A percentile compares a stretch with the other conserved stretches of the same genome.
Conservation (phyloP, 30 jellyfish, hydroid and myxozoan species). For the Aurelia coerulea region DNA sequence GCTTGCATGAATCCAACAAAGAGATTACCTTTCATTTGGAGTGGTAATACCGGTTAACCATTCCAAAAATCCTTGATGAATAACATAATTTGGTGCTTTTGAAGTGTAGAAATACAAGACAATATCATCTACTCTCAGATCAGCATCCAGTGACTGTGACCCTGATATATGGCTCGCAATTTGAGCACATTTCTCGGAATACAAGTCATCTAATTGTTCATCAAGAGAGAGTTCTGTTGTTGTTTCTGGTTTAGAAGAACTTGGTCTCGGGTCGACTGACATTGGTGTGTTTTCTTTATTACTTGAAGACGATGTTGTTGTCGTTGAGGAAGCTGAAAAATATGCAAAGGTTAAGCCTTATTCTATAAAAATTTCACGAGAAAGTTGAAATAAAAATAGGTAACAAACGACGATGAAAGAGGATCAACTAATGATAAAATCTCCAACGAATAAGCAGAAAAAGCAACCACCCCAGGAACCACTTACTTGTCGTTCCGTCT, state of each 20-base stretch:
- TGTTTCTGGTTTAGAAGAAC: not conserved
- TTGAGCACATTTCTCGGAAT: not conserved
- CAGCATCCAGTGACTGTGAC: not conserved
- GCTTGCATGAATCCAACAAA: no score
- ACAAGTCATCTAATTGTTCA: constrained; percentile 20
- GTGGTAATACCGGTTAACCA: not conserved
- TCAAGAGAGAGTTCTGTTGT: constrained; percentile 20
- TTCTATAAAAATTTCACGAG: no score
- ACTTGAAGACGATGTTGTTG: no score
- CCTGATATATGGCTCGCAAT: not conserved
- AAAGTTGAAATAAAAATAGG: no score
- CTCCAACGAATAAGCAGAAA: no score
- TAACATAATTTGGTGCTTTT: constrained; percentile 38
- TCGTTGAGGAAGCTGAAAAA: no score
- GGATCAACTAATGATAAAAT: no score
- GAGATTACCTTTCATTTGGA: constrained; percentile 31
- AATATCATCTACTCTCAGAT: constrained; percentile 20
- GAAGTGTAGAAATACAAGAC: constrained; percentile 27
- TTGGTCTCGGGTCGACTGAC: constrained; percentile 11
- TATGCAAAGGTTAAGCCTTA: no score
- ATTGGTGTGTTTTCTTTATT: constrained; percentile 31
- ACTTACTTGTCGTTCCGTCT: no score
- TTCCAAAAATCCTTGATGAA: constrained; percentile 42
- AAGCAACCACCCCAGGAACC: no score
- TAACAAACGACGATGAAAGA: no score